Base-by-base conservation (phyloP, 2,888 invertebrate genomes). In the Allophyes oxyacanthae region DNA sequence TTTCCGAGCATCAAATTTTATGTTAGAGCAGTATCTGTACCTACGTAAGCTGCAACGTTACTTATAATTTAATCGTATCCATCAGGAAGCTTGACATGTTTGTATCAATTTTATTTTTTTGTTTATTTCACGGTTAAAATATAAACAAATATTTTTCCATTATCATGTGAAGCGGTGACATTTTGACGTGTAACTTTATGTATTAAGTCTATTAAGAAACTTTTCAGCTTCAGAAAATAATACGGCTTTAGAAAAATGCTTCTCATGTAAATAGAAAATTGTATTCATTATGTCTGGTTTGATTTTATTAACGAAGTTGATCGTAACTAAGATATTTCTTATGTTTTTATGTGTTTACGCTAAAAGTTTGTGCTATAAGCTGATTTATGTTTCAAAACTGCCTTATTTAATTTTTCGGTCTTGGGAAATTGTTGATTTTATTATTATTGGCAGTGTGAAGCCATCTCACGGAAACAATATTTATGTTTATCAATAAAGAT, bases 341-440 rank as follows among this genome's bases (percentile, higher is more conserved):
- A n/a, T 15, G 32, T 37, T 28, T 37, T 13, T 37, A 62, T 25
- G 36, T 65, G 56, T 67, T 56, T 67, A 50, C 38, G 14, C 32
- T n/a, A 38, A 10, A 61, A 67, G 33, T 49, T 64, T 28, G 7
- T 1, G 7, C 11, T 2, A 3, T 14, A 44, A 65, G 53, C 13
- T 30, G 38, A 38, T 44, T 37, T 42, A 15, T 3, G 20, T 32
- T 14, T 0, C 9, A 15, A 30, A 28, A 14, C 2, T 36, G 11
- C 0, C 6, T 15, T 36, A 10, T 36, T 44, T 26, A 10, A 28
- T 28, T 28, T 28, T 8, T 28, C 5, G 8, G 7, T 4, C 28
- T 2, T 28, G 28, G 8, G 3, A 8, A 8, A 4, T 28, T 6
- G 3, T 8, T 28, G 3, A 6, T 8, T 6, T 6, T 28, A 4